Base-by-base conservation (phyloP, 2,797 vertebrate genomes). In the Halcyon chelicuti region DNA sequence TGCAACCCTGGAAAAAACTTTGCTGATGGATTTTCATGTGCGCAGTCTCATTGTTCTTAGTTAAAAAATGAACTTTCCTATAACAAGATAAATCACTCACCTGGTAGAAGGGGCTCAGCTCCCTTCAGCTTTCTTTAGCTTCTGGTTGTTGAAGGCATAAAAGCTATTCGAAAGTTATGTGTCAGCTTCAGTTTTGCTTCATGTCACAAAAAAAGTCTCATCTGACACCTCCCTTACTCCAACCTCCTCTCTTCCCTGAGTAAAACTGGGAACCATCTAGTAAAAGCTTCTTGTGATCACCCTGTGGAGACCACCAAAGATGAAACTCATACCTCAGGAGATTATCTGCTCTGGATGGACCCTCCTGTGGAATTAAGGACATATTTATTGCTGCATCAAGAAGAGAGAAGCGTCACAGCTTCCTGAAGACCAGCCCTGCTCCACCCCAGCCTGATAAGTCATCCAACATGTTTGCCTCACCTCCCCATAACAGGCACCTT, bases 401-500 rank as follows among this genome's bases (percentile, higher is more conserved):
- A 74, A 37, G 61, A 57, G 25, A 75, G 66, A 79, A 90, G 60
- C 35, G 15, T 49, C 74, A 25, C 21, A 28, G 4, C 73, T 57
- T 52, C 55, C 70, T 84, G 37, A 84, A 57, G 47, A 49, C 13
- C 58, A 46, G 17, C n/a, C 19, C 55, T 1, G 2, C 79, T 66
- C 66, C 29, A 49, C 17, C 42, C 20, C 47, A 72, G 47, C 16
- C 40, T 19, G 68, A 87, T 90, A 89, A 94, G 78, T 91, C 93
- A 82, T 31, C 71, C 83, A 94, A 73, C 74, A 42, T 62, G 57
- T 96, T 95, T 94, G 84, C 92, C 96, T 97, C 95, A 94, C 88
- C 84, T 94, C 70, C 87, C 86, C 54, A 7, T 66, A 97, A 96
- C 94, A 96, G 82, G 71, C 79, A 92, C 37, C 77, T 96, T 88